phyloP scores from a whole-genome alignment of 2,797 vertebrate species.

The Momotus momota region DNA sequence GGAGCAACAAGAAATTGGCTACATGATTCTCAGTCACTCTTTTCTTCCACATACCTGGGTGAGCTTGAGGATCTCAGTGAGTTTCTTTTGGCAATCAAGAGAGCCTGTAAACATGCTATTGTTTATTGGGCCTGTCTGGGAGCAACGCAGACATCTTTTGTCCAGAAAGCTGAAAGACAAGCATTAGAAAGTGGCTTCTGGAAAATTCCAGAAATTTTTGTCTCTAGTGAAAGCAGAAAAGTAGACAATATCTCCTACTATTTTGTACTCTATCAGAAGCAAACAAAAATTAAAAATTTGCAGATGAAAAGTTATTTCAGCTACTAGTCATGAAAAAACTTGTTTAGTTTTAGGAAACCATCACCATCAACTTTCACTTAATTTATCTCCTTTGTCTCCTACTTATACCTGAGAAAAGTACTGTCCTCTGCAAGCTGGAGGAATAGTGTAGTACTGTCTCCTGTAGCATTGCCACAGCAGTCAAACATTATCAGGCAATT shows the following conservation, averaged over 20 bases:
- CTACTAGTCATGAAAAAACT: neutral
- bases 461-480: neutral
- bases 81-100: neutral
- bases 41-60: neutral
- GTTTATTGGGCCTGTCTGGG: neutral
- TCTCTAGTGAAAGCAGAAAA: neutral
- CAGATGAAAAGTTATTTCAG: neutral
- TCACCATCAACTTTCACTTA: neutral
- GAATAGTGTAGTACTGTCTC: neutral
- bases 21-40: fast-evolving
- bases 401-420: neutral
- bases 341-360: neutral
- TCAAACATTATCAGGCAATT: conserved; percentile 26
- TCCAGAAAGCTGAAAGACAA: neutral
- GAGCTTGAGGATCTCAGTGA: neutral
- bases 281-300: neutral
- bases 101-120: neutral
- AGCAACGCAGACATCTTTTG: neutral
- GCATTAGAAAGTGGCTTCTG: neutral
- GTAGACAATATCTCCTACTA: neutral
- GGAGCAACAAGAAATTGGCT: neutral
- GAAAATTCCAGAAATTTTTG: neutral
- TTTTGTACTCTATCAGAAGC: neutral
- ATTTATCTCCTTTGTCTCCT: neutral
- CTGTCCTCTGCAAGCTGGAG: neutral